Percentiles rank a stretch among this genome's conserved stretches.
Conservation (phyloP, 2,113 vertebrate species). For the Callospermophilus lateralis region DNA sequence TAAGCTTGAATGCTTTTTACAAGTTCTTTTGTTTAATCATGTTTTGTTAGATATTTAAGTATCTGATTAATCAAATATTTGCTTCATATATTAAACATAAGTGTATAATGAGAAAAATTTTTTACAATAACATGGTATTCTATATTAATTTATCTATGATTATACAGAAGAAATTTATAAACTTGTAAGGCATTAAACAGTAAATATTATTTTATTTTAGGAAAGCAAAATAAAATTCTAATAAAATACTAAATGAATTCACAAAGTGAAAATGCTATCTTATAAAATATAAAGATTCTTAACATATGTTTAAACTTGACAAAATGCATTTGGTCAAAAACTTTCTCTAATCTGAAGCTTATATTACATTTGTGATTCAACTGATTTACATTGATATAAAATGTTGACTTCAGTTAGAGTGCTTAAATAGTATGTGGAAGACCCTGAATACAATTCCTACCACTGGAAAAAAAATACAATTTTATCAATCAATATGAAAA, state of each 20-base stretch:
- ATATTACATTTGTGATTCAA: neutral
- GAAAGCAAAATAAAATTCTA: slow-evolving; percentile 4
- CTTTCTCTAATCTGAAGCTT: neutral
- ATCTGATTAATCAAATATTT: neutral
- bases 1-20: neutral
- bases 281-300: neutral
- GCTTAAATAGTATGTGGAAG: neutral
- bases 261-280: neutral
- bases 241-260: neutral
- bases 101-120: neutral
- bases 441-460: too few species aligned
- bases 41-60: neutral
- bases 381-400: neutral
- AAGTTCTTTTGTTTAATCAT: neutral
- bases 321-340: neutral
- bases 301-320: neutral
- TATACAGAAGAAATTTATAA: neutral
- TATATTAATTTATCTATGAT: neutral
- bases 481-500: neutral
- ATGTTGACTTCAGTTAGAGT: neutral
- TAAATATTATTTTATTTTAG: neutral
- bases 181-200: neutral
- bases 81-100: neutral
- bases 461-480: neutral
- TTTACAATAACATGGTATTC: neutral